These are phyloP conservation scores for Drosophila histrio DNA, from an alignment of 2,888 invertebrate species.

Conservation along the genomic window DNA sequence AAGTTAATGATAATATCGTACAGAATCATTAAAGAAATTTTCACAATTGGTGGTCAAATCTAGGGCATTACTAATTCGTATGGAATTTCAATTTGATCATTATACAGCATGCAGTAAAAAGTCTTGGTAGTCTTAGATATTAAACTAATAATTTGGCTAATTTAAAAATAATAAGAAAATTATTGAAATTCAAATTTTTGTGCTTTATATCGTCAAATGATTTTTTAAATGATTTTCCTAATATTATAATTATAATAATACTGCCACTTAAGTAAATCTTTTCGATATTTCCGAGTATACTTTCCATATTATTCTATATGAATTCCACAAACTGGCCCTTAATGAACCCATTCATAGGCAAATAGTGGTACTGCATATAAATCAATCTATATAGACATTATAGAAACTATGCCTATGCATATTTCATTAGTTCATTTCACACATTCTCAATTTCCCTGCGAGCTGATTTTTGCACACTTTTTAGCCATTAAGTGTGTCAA, in stretches of 20 bases:
- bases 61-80: constrained; percentile 48
- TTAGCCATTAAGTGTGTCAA: constrained; percentile 55
- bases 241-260: background rate
- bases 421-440: constrained; percentile 38
- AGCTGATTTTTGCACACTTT: constrained; percentile 30
- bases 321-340: background rate
- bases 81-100: constrained; percentile 19
- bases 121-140: background rate
- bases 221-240: too few species aligned
- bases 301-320: constrained; percentile 8
- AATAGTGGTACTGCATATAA: constrained; percentile 2
- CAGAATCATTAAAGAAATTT: constrained; percentile 55
- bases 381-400: constrained; percentile 24
- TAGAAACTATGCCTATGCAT: constrained; percentile 32
- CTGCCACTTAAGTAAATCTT: background rate
- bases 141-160: background rate
- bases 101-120: background rate
- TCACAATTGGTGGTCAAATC: constrained; percentile 33
- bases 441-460: constrained; percentile 24
- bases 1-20: constrained; percentile 54
- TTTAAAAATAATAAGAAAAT: background rate
- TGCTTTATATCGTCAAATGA: too few species aligned
- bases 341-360: constrained; percentile 27
- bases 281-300: background rate
- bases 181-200: too few species aligned